phyloP scores from a whole-genome alignment of 2,113 vertebrate species.

The Penelope pileata region DNA sequence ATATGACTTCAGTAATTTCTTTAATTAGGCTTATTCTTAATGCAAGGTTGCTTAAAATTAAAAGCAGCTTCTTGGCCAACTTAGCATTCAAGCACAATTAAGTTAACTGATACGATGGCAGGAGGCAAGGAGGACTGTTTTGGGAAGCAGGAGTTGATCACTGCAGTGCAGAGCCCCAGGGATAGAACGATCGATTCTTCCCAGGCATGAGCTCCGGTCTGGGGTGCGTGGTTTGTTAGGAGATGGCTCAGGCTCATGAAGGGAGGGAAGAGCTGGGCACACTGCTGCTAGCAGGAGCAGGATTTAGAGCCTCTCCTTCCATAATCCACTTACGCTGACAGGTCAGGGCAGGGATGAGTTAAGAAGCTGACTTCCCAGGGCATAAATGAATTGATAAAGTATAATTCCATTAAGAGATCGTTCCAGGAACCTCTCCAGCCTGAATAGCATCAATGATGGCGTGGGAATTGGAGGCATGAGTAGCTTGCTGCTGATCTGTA shows the following conservation, averaged over 20 bases:
- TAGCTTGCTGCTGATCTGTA: not conserved
- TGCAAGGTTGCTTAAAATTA: slow-evolving; percentile 11
- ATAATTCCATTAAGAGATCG: slow-evolving; percentile 3
- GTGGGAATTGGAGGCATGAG: not conserved
- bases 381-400: not conserved
- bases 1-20: not conserved
- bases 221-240: not conserved
- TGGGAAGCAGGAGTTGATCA: not conserved
- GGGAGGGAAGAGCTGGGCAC: not conserved
- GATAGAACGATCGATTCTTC: not conserved
- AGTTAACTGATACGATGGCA: not conserved
- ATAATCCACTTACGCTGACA: not conserved
- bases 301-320: not conserved
- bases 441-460: not conserved
- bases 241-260: too few species aligned
- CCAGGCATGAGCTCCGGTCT: not conserved
- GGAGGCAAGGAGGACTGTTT: not conserved
- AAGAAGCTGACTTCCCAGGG: not conserved
- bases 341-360: not conserved
- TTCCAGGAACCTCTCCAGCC: not conserved
- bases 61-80: not conserved
- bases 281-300: not conserved
- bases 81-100: not conserved
- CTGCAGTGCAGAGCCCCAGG: not conserved
- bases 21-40: not conserved